Base-by-base conservation (phyloP, 64 coral and sea anemone species). In the Dendronephthya gigantea region DNA sequence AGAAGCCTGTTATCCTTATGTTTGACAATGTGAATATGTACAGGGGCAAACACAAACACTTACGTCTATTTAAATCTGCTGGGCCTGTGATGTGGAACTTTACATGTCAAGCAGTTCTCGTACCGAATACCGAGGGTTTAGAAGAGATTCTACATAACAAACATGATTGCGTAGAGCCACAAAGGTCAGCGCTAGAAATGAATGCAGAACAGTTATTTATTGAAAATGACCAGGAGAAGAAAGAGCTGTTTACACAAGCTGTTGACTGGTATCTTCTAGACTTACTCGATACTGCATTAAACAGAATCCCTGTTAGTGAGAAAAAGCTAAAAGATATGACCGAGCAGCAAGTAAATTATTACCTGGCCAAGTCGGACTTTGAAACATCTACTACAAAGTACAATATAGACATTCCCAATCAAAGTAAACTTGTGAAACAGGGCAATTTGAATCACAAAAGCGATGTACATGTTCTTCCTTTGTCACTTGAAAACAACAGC, bases 21-120 rank as follows among this genome's bases (percentile, higher is more conserved):
- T 19, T 86, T 37, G 84, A 86, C 43, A 86, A 69, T 11, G 41
- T 69, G 0, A 86, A 86, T 38, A 86, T 86, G 36, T 86, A 86
- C 84, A 86, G 84, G 69, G 84, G 84, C 35, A 86, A 68, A 28
- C 84, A 40, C 9, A 86, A 68, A 66, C 84, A 85, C 19, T 36
- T 65, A 23, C 28, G 50, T 30, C 30, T 85, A 4, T 65, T 85
- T 34, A 85, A 39, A 35, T 35, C 3, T 22, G 31, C 22, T 55
- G 84, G 84, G 1, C 28, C 84, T 2, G 37, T 2, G 1, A 85
- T 85, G 84, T 85, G 84, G 84, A 85, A 85, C 9, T 85, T 85
- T 0, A 85, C 84, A 35, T 40, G 84, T 2, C 84, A 65, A 65
- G 84, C 50, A 36, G 84, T 39, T 7, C 29, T 85, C 0, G 19